Evolutionary conservation across 2,888 invertebrate species (phyloP), one percentile per base, ranked within the genome.

Genomic region (Drosophila parthenogenetica): DNA sequence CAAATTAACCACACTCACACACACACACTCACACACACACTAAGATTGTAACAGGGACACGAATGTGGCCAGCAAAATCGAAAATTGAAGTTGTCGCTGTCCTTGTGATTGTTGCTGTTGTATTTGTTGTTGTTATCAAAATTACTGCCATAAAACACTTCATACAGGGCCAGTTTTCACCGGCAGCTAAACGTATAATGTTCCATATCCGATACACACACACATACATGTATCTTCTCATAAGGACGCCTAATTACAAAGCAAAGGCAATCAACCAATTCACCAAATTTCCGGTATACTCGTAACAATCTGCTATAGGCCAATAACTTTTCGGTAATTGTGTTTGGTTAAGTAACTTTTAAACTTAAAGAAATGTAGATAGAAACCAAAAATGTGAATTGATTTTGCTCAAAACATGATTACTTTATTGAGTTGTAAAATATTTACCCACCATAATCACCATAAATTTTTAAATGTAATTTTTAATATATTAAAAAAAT

Each of bases 1-100:
- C 81, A 84, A 87, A 87, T 81, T 79, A 89, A 81, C 82, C 78
- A 78, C 87, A 77, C 29, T 78, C 51, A 55, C 49, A 64, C 51
- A 69, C 59, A 42, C 10, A 35, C 22, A 51, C 43, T 69, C 54
- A 37, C 43, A 48, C 29, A 19, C 25, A 22, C 43, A 29, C 8
- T 8, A 8, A 8, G 29, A 8, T 29, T n/a, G n/a, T 2, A 13
- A 51, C 29, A 42, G 11, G 3, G 11, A 22, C 46, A 66, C 42
- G 49, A 39, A 51, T 59, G 57, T 49, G 55, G 37, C 45, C n/a
- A 62, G 14, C 25, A 48, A 50, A 25, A 58, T 39, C 76, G 77
- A 70, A 80, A 80, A 84, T 84, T 78, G 70, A 72, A 82, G 66
- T 74, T 79, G 73, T 70, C 69, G 51, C 55, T 57, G 65, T 65